Percentiles rank a stretch among this genome's conserved stretches.
These are phyloP conservation scores for Alcedo quadribrachys DNA, from an alignment of 2,797 vertebrate species.

Conservation along the genomic window DNA sequence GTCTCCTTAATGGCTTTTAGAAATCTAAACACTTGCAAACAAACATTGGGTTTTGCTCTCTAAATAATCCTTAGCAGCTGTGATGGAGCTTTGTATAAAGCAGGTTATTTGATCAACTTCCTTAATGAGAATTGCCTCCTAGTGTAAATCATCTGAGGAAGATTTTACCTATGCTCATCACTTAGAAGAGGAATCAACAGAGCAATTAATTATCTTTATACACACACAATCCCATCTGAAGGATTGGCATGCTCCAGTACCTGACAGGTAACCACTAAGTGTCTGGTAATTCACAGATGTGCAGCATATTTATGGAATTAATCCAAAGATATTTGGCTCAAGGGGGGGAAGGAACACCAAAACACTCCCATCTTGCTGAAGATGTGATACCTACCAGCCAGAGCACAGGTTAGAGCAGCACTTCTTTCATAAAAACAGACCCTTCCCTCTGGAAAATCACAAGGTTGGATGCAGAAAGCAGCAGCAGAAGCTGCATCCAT, in stretches of 20 bases:
- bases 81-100: constrained; percentile 43
- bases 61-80: constrained; percentile 48
- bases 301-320: constrained; percentile 32
- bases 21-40: constrained; percentile 51
- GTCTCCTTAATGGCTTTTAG: constrained; percentile 30
- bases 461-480: neutral
- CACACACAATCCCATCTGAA: neutral
- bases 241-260: neutral
- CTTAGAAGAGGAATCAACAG: constrained; percentile 15
- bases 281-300: constrained; percentile 21
- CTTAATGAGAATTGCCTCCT: constrained; percentile 13
- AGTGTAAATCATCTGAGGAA: constrained; percentile 7
- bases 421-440: constrained; percentile 20
- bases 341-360: neutral
- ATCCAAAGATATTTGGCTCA: constrained; percentile 1
- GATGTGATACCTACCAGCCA: neutral
- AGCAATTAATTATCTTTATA: constrained; percentile 19
- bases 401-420: neutral
- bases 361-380: neutral
- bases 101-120: neutral
- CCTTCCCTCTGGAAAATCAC: neutral
- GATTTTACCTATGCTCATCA: constrained; percentile 6
- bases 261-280: constrained; percentile 1
- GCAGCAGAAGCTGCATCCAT: neutral
- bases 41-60: constrained; percentile 28